Evolutionary conservation across 2,797 vertebrate species (phyloP), one percentile per base, ranked within the genome.

Genomic region (Pseudotriccus pelzelni): DNA sequence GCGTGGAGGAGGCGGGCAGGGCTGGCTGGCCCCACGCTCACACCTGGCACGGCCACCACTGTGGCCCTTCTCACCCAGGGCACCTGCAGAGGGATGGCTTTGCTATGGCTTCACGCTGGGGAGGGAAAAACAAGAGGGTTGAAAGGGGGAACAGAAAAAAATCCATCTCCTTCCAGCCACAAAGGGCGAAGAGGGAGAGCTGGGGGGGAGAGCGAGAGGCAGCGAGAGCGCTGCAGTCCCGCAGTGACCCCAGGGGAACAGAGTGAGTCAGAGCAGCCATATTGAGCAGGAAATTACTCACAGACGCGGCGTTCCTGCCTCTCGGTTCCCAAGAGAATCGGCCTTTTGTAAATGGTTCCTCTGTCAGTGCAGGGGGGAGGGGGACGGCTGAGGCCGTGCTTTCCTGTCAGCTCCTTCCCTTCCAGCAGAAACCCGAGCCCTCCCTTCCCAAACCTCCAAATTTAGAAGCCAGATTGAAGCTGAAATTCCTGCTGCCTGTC

Each of bases 231-330:
- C 98, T 95, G 97, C 98, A 98, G 98, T 97, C 98, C 97, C 97
- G 98, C 98, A 97, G 97, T 98, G 98, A 97, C 98, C 98, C 98
- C 98, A 98, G 98, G 98, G 99, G 99, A 98, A 97, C 97, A 49
- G 97, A 98, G 98, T 99, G 99, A 99, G 99, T 99, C 99, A 99
- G 98, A 99, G 98, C 98, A 98, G 99, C 99, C 99, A 99, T 99
- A 98, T 98, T 99, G 98, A 98, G 99, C 99, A 99, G 99, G 99
- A 99, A 99, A 99, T 99, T 99, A 99, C 98, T 99, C 99, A 99
- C 98, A 98, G 98, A 95, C 98, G 97, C 97, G 98, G 98, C 98
- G 98, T 98, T 97, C 98, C 97, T 98, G 98, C 97, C 98, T 98
- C 97, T 97, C 96, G 76, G 95, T 97, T 98, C 98, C 98, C 98